A percentile compares a stretch with the other conserved stretches of the same genome.
Conservation (phyloP, 2,888 invertebrate genomes). For the Lycaena phlaeas region DNA sequence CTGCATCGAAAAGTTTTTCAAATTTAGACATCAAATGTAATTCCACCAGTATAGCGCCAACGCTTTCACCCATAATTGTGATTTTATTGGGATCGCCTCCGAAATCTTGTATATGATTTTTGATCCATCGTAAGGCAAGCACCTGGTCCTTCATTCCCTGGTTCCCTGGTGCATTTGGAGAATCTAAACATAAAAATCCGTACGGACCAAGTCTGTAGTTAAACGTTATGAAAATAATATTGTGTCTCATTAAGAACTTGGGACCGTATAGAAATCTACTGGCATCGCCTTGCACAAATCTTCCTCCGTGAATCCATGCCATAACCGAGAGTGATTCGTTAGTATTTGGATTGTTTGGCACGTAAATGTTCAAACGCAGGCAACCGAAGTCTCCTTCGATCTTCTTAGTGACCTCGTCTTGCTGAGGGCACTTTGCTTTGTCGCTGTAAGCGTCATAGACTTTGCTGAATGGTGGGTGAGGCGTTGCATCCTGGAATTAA, state of each 20-base stretch:
- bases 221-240: slow-evolving; percentile 28
- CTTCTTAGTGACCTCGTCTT: slow-evolving; percentile 22
- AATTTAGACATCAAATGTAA: background rate
- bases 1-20: background rate
- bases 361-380: slow-evolving; percentile 27
- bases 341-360: slow-evolving; percentile 16
- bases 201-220: slow-evolving; percentile 41
- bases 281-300: slow-evolving; percentile 14
- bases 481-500: slow-evolving; percentile 17
- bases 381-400: slow-evolving; percentile 26
- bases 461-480: slow-evolving; percentile 21
- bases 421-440: slow-evolving; percentile 29
- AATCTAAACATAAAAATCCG: slow-evolving; percentile 40
- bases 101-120: slow-evolving; percentile 29
- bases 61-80: slow-evolving; percentile 3
- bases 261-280: slow-evolving; percentile 20
- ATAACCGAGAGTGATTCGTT: slow-evolving; percentile 19
- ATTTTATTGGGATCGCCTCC: background rate
- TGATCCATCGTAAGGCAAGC: slow-evolving; percentile 39
- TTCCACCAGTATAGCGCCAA: background rate
- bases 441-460: slow-evolving; percentile 30
- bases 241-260: slow-evolving; percentile 21
- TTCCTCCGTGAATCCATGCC: slow-evolving; percentile 23
- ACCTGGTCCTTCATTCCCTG: slow-evolving; percentile 42
- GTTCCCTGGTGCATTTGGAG: slow-evolving; percentile 35